These are phyloP conservation scores for Brachionus angularis DNA, from an alignment of 1,140 invertebrate genomes.

Conservation along the genomic window DNA sequence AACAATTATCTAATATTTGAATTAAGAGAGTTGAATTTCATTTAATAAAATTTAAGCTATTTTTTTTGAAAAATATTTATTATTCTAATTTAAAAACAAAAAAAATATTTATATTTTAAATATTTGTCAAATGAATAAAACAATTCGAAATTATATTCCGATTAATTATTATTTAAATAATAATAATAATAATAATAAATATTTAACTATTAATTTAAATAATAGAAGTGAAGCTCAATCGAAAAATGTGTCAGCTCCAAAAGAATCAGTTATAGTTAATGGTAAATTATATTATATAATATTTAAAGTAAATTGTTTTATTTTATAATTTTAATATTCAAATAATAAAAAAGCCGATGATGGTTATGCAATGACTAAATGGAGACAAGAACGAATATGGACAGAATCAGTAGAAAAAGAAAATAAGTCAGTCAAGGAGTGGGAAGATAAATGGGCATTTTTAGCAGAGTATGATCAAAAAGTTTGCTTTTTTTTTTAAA, in stretches of 20 bases:
- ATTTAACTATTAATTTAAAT: background rate
- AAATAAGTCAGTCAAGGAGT: conserved; percentile 2
- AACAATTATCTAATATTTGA: no score
- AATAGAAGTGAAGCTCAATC: background rate
- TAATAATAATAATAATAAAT: no score
- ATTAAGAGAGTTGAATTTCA: no score
- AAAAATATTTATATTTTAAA: no score
- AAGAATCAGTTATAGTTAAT: background rate
- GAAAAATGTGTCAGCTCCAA: background rate
- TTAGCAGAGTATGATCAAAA: conserved; percentile 42
- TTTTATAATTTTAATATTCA: no score
- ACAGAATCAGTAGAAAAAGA: conserved; percentile 30
- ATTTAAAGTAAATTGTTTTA: background rate
- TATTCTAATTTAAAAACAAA: no score
- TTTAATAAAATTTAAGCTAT: no score
- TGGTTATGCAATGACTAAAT: conserved; percentile 38
- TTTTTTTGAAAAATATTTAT: no score
- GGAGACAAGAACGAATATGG: conserved; percentile 39
- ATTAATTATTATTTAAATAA: no score
- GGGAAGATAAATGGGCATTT: conserved; percentile 41
- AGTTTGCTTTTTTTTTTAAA: conserved; percentile 20
- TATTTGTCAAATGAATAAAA: no score
- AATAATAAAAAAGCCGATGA: conserved; percentile 18
- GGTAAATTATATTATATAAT: conserved; percentile 1
- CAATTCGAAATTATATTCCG: no score